phyloP scores from a whole-genome alignment of 1,140 invertebrate species.

The Drosophila pruinosa region DNA sequence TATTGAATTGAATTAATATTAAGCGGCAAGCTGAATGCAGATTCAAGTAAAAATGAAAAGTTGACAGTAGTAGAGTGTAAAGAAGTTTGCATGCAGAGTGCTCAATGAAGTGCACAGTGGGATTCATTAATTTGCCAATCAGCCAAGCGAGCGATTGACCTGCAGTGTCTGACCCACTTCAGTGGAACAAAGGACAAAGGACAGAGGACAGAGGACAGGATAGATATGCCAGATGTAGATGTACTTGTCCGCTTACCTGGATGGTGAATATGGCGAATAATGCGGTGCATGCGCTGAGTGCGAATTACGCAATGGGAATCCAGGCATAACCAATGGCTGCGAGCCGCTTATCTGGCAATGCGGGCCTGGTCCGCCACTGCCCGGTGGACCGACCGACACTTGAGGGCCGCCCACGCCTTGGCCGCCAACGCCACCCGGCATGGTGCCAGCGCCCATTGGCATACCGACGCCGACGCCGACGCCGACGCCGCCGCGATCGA shows the following conservation, averaged over 20 bases:
- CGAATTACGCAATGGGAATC: slow-evolving; percentile 89
- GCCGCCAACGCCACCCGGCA: slow-evolving; percentile 60
- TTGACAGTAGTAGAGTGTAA: no score
- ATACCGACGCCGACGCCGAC: slow-evolving; percentile 66
- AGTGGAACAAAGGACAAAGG: no score
- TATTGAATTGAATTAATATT: no score
- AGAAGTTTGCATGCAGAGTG: no score
- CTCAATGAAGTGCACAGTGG: no score
- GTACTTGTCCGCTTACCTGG: slow-evolving; percentile 87
- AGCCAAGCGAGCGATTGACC: no score
- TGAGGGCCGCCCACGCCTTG: slow-evolving; percentile 53
- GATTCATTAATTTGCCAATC: no score
- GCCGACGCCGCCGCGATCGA: slow-evolving; percentile 66
- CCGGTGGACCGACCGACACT: slow-evolving; percentile 58
- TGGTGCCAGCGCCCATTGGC: slow-evolving; percentile 69
- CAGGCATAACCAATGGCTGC: slow-evolving; percentile 90
- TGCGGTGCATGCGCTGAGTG: slow-evolving; percentile 88
- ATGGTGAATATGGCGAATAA: slow-evolving; percentile 93
- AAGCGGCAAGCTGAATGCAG: no score
- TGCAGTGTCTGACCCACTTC: neutral
- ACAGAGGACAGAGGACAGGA: neutral
- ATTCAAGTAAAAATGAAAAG: no score
- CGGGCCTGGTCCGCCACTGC: slow-evolving; percentile 57
- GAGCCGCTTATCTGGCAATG: slow-evolving; percentile 85
- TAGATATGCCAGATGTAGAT: no score